These are phyloP conservation scores for Pristionchus entomophagus DNA, from an alignment of 2,888 invertebrate genomes.

Conservation along the genomic window DNA sequence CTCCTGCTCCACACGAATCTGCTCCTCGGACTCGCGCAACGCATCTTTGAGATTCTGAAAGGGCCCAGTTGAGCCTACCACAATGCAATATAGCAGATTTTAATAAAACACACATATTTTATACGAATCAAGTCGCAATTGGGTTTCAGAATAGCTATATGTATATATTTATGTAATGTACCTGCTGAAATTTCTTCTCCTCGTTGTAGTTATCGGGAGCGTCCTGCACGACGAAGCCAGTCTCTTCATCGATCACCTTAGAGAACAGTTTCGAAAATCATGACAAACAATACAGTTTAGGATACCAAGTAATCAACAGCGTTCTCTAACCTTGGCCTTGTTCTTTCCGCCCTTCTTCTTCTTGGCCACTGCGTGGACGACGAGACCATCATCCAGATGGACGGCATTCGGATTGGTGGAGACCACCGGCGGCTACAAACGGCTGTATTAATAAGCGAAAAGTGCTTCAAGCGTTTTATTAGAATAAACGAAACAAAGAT, in stretches of 20 bases:
- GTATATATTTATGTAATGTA: too few relatives aligned
- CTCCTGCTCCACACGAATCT: neutral
- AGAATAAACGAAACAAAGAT: neutral
- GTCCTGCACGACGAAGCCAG: slow-evolving; percentile 47
- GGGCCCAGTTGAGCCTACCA: neutral
- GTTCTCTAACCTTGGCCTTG: slow-evolving; percentile 44
- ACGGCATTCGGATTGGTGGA: slow-evolving; percentile 12
- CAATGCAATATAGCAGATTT: neutral
- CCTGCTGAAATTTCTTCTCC: slow-evolving; percentile 42
- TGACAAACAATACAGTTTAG: neutral
- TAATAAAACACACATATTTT: neutral
- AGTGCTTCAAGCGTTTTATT: too few relatives aligned
- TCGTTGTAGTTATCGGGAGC: slow-evolving; percentile 46
- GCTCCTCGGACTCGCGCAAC: slow-evolving; percentile 38
- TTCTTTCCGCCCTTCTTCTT: slow-evolving; percentile 43
- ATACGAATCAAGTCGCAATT: neutral
- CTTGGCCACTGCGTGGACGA: slow-evolving; percentile 38
- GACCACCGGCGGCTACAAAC: slow-evolving; percentile 29
- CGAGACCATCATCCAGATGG: slow-evolving; percentile 42
- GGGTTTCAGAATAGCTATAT: too few relatives aligned
- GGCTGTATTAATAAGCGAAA: neutral
- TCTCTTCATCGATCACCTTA: slow-evolving; percentile 45
- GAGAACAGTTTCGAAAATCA: neutral
- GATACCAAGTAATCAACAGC: neutral
- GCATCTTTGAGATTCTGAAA: slow-evolving; percentile 47